Percentiles rank a stretch among this genome's conserved stretches.
Evolutionary conservation across 64 coral and sea anemone species (phyloP).

Genomic region (Acropora yongei): DNA sequence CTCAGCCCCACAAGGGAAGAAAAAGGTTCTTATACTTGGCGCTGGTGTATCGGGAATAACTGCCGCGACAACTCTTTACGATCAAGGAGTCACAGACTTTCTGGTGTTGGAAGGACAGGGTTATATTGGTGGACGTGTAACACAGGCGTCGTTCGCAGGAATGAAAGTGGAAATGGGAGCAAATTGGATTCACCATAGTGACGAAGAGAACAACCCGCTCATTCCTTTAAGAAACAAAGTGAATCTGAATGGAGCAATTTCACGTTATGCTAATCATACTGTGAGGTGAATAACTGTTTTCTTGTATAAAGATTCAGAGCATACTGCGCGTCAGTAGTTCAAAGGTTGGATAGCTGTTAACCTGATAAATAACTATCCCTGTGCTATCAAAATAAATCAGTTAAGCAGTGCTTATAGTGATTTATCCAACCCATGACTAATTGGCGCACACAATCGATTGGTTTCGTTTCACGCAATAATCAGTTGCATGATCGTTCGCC

Average conservation of each 20-base stretch:
- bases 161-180: constrained; percentile 2
- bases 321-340: too few species aligned
- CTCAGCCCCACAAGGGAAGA: background rate
- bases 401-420: too few species aligned
- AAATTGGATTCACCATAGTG: constrained; percentile 44
- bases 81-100: constrained; percentile 29
- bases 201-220: background rate
- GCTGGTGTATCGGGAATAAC: constrained; percentile 42
- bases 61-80: constrained; percentile 14
- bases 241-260: background rate
- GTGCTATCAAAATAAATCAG: too few species aligned
- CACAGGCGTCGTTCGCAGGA: background rate
- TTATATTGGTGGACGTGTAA: constrained; percentile 51
- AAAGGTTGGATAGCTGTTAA: too few species aligned
- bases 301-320: too few species aligned
- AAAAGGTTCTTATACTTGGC: constrained; percentile 47
- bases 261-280: background rate
- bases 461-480: too few species aligned
- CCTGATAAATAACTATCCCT: too few species aligned
- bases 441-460: too few species aligned
- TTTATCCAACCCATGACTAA: too few species aligned
- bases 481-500: too few species aligned
- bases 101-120: constrained; percentile 37
- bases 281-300: background rate
- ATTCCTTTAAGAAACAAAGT: background rate